These are phyloP conservation scores for Panthera uncia DNA, from an alignment of 2,113 vertebrate genomes.

Conservation along the genomic window DNA sequence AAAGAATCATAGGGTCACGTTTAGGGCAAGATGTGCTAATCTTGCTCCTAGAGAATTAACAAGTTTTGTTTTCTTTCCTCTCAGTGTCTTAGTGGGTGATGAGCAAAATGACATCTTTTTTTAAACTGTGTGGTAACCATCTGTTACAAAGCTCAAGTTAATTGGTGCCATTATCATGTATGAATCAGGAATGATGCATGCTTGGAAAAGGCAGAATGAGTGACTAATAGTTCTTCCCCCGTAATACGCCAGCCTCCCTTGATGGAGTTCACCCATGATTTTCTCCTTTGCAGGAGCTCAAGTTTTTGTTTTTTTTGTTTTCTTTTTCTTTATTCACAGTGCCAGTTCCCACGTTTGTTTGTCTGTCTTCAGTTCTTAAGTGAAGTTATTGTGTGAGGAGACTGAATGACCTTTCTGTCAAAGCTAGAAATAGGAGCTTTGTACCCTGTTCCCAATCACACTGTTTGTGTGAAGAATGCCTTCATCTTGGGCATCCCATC, in stretches of 20 bases:
- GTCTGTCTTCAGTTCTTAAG: not conserved
- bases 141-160: not conserved
- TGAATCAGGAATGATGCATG: not conserved
- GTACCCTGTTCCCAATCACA: too few species aligned
- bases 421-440: not conserved
- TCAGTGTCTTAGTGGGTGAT: not conserved
- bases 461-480: not conserved
- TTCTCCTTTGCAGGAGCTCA: not conserved
- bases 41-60: not conserved
- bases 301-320: not conserved
- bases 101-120: constrained; percentile 29
- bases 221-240: not conserved
- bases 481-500: not conserved
- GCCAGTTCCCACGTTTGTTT: not conserved
- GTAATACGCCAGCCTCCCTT: not conserved
- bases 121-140: constrained; percentile 34
- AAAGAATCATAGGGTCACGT: not conserved
- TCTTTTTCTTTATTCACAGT: not conserved
- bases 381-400: not conserved
- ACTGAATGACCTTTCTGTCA: not conserved
- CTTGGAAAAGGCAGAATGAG: constrained; percentile 26
- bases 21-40: not conserved
- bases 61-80: not conserved
- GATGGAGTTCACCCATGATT: not conserved
- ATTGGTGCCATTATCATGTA: not conserved